Evolutionary conservation across 2,888 invertebrate genomes (phyloP).

Genomic region (Xylota sylvarum): DNA sequence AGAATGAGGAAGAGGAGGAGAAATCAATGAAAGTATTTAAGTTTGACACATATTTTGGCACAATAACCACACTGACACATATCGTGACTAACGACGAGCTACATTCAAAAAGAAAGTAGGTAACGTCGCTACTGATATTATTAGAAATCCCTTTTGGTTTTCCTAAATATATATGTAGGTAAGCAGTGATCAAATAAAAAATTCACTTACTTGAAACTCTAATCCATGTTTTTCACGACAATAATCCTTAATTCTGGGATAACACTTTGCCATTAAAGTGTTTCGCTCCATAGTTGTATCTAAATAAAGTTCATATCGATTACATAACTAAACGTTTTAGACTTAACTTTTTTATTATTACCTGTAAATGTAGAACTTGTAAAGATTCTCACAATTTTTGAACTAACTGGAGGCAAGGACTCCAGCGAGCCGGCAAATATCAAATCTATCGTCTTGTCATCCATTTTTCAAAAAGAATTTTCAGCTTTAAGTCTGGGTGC

Average conservation of each 20-base stretch:
- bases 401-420: slow-evolving; percentile 96
- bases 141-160: too few relatives aligned
- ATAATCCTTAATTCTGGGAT: slow-evolving; percentile 98
- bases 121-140: too few relatives aligned
- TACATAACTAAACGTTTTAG: slow-evolving; percentile 34
- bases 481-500: not conserved
- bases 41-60: not conserved
- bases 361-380: slow-evolving; percentile 99
- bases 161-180: too few relatives aligned
- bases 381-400: slow-evolving; percentile 99
- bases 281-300: slow-evolving; percentile 99
- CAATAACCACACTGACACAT: not conserved
- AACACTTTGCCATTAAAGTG: slow-evolving; percentile 98
- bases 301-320: slow-evolving; percentile 82
- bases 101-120: too few relatives aligned
- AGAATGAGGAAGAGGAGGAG: too few relatives aligned
- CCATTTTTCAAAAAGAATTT: slow-evolving; percentile 87
- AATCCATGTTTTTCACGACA: slow-evolving; percentile 98
- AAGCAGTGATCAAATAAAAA: not conserved
- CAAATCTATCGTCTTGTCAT: slow-evolving; percentile 94
- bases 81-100: not conserved
- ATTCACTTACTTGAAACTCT: slow-evolving; percentile 94
- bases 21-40: not conserved
- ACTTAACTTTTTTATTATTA: slow-evolving; percentile 83
- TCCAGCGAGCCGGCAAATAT: slow-evolving; percentile 96